Evolutionary conservation across 1,140 invertebrate species (phyloP).

Genomic region (Zaprionus taronus): DNA sequence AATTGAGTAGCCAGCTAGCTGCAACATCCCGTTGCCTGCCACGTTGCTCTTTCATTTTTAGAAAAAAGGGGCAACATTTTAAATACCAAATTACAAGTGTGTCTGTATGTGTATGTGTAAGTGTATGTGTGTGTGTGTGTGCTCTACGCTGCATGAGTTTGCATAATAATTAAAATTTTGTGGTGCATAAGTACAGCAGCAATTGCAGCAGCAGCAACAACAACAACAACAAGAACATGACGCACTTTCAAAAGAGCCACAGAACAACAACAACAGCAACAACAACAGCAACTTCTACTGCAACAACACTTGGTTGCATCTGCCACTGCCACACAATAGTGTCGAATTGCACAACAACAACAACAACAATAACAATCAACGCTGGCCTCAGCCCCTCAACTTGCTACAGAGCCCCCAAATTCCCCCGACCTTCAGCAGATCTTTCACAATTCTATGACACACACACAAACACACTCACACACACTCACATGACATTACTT

Average conservation of each 20-base stretch:
- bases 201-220: neutral
- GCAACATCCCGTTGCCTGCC: neutral
- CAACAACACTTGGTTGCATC: constrained; percentile 17
- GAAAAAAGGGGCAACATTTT: constrained; percentile 38
- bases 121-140: constrained; percentile 4
- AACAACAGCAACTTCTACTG: constrained; percentile 5
- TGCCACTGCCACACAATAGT: constrained; percentile 25
- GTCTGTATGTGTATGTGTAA: constrained; percentile 4
- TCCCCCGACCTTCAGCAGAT: constrained; percentile 12
- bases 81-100: constrained; percentile 45
- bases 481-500: neutral
- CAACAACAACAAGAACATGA: constrained; percentile 16
- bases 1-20: constrained; percentile 18
- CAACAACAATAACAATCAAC: neutral
- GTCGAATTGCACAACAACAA: constrained; percentile 22
- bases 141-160: constrained; percentile 31
- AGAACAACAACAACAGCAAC: constrained; percentile 11
- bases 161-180: constrained; percentile 72
- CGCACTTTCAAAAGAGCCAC: constrained; percentile 43
- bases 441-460: constrained; percentile 9
- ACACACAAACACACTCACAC: too few relatives aligned
- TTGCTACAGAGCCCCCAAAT: neutral
- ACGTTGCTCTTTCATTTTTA: constrained; percentile 4
- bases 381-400: neutral
- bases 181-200: constrained; percentile 47